phyloP scores from a whole-genome alignment of 1,140 invertebrate species.

The Diploscapter pachys region DNA sequence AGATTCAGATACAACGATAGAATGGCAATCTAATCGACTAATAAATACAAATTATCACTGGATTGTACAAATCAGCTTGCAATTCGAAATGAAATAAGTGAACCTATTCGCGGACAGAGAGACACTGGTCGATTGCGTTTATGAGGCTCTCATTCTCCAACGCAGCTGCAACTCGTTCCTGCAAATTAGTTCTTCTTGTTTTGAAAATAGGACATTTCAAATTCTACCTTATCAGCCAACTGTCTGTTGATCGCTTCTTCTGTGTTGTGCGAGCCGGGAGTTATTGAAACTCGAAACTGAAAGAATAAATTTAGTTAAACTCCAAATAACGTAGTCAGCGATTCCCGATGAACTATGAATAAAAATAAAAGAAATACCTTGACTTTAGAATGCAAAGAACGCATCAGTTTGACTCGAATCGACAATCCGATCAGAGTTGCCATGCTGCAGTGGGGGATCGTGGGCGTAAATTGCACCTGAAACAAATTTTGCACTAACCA shows the following conservation, averaged over 20 bases:
- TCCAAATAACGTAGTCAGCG: background rate
- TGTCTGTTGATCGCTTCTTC: slow-evolving; percentile 93
- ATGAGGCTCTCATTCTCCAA: slow-evolving; percentile 86
- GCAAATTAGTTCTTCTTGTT: slow-evolving; percentile 2
- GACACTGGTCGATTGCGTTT: slow-evolving; percentile 89
- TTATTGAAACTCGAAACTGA: slow-evolving; percentile 83
- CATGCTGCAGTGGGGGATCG: slow-evolving; percentile 98
- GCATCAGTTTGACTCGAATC: slow-evolving; percentile 73
- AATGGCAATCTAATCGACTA: too few relatives aligned
- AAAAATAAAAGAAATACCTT: slow-evolving; percentile 60
- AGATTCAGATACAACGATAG: too few relatives aligned
- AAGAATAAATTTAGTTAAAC: slow-evolving; percentile 56
- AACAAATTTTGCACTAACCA: background rate
- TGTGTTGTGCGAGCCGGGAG: slow-evolving; percentile 84
- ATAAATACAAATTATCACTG: too few relatives aligned
- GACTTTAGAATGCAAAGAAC: slow-evolving; percentile 74
- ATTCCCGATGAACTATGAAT: background rate
- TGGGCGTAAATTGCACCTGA: slow-evolving; percentile 78
- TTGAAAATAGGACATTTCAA: background rate
- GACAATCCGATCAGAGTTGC: slow-evolving; percentile 86
- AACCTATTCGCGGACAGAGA: background rate
- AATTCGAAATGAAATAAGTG: too few relatives aligned
- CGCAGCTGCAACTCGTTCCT: slow-evolving; percentile 89
- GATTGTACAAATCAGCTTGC: too few relatives aligned
- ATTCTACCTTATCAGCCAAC: slow-evolving; percentile 78